A percentile compares a stretch with the other conserved stretches of the same genome.
Evolutionary conservation across 2,113 vertebrate genomes (phyloP).

Genomic region (Dicentrarchus labrax): DNA sequence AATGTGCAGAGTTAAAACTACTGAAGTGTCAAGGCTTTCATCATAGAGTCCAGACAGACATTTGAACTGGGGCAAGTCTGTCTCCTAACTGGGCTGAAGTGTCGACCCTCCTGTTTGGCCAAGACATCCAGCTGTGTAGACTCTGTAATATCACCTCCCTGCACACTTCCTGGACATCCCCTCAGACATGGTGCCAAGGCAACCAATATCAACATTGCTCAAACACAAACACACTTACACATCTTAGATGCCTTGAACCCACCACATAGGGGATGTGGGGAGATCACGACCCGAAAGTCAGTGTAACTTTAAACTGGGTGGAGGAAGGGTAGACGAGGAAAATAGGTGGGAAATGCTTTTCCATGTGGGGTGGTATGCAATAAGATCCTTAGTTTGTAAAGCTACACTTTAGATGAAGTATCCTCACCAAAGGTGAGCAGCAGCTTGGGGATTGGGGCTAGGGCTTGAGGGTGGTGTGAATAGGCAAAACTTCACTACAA

Average conservation of each 20-base stretch:
- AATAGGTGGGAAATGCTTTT: conserved; percentile 80
- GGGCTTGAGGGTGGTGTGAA: conserved; percentile 29
- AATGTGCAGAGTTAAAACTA: conserved; percentile 37
- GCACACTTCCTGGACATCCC: conserved; percentile 73
- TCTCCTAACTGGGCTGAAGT: conserved; percentile 63
- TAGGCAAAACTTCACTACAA: conserved; percentile 36
- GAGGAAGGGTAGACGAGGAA: conserved; percentile 60
- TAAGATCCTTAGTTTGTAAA: conserved; percentile 64
- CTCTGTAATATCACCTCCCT: conserved; percentile 65
- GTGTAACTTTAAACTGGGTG: conserved; percentile 78
- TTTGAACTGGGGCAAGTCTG: conserved; percentile 67
- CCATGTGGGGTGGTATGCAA: conserved; percentile 48
- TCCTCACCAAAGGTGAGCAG: conserved; percentile 63
- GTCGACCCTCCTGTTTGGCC: conserved; percentile 58
- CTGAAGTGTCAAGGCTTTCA: conserved; percentile 52
- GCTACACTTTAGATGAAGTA: conserved; percentile 56
- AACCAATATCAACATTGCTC: conserved; percentile 74
- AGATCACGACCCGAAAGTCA: conserved; percentile 60
- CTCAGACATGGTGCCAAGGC: conserved; percentile 69
- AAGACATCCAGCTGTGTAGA: conserved; percentile 74
- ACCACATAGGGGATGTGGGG: conserved; percentile 53
- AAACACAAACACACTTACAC: conserved; percentile 73
- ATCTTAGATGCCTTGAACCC: conserved; percentile 66
- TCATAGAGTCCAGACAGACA: conserved; percentile 66
- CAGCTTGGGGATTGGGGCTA: conserved; percentile 4